A percentile compares a stretch with the other conserved stretches of the same genome.
phyloP scores from a whole-genome alignment of 2,113 vertebrate genomes.

The Podocnemis expansa region DNA sequence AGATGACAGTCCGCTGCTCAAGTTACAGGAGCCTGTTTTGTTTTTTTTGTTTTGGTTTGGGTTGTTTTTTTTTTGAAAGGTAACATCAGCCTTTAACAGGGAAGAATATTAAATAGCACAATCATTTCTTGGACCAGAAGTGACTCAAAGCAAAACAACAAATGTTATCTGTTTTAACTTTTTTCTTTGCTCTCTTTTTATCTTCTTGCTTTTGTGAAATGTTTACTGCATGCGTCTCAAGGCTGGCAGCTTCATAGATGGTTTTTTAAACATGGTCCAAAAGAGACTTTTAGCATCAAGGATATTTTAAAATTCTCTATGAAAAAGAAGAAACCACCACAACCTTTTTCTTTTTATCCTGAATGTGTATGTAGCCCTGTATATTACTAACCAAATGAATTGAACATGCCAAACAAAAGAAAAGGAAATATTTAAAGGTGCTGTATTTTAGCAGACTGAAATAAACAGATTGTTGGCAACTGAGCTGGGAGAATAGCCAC shows the following conservation, averaged over 20 bases:
- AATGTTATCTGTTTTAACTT: neutral
- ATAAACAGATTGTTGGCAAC: neutral
- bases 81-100: neutral
- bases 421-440: neutral
- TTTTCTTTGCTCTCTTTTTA: neutral
- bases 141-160: neutral
- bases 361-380: accelerated
- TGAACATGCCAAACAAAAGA: neutral
- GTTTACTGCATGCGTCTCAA: neutral
- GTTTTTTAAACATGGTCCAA: accelerated
- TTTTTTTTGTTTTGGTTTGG: too few species aligned
- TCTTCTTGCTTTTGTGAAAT: neutral
- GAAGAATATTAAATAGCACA: neutral
- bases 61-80: neutral
- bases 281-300: accelerated
- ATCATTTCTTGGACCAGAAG: neutral
- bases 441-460: neutral
- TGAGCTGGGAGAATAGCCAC: constrained; percentile 13
- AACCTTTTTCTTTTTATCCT: neutral
- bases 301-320: neutral
- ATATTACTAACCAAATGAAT: neutral
- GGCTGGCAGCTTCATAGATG: accelerated
- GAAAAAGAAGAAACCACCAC: neutral
- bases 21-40: neutral
- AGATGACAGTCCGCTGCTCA: constrained; percentile 2